Percentiles rank a stretch among this genome's conserved stretches.
These are phyloP conservation scores for Yponomeuta cagnagella DNA, from an alignment of 2,888 invertebrate species.

Conservation along the genomic window DNA sequence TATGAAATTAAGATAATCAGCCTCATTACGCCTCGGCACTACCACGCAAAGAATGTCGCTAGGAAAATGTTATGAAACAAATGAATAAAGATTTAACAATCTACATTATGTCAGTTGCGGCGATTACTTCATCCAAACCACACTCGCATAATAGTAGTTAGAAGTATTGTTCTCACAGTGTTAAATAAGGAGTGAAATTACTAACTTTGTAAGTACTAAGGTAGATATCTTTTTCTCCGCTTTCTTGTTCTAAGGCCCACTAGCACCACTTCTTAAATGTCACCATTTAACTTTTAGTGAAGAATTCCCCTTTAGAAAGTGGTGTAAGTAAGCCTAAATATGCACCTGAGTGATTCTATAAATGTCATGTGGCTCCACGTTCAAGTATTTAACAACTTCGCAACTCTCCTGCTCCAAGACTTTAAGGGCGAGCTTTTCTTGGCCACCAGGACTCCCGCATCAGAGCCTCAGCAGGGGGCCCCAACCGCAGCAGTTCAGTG, in stretches of 20 bases:
- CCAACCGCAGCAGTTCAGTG: slow-evolving; percentile 17
- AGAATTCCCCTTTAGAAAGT: too few relatives aligned
- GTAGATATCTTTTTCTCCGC: too few relatives aligned
- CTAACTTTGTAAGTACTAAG: too few relatives aligned
- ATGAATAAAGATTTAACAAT: neutral
- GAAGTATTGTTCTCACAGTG: neutral
- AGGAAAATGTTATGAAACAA: neutral
- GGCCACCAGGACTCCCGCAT: slow-evolving; percentile 17
- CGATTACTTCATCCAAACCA: neutral
- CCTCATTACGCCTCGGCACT: neutral
- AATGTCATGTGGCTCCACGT: too few relatives aligned
- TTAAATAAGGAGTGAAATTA: neutral
- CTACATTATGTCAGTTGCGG: neutral
- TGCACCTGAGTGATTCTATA: too few relatives aligned
- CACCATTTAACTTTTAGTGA: too few relatives aligned
- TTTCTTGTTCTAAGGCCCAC: too few relatives aligned
- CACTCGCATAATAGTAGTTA: neutral
- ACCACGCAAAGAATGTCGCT: neutral
- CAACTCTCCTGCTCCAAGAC: neutral
- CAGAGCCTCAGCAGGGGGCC: neutral
- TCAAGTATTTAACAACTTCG: neutral
- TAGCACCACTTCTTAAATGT: too few relatives aligned
- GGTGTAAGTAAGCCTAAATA: too few relatives aligned
- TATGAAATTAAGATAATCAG: neutral
- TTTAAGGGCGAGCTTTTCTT: too few relatives aligned